Base-by-base conservation (phyloP, 2,797 vertebrate genomes). In the Crenuchus spilurus region DNA sequence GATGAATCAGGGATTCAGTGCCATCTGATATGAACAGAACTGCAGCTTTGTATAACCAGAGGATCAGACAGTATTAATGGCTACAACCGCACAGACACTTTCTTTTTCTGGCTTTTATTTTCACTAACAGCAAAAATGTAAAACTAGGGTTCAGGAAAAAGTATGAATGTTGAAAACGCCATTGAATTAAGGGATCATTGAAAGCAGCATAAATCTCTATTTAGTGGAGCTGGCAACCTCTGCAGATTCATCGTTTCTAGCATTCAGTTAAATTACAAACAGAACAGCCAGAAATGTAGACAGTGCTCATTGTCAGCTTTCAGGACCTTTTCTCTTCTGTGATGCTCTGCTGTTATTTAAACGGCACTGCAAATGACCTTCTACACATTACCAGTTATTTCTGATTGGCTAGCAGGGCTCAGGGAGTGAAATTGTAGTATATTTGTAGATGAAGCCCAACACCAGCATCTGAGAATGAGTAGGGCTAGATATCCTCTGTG, bases 11-110 rank as follows among this genome's bases (percentile, higher is more conserved):
- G 16, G 62, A 64, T 64, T 64, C 28, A 33, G n/a, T 33, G 42
- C 62, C 41, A 64, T 64, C 62, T 64, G 62, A 64, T 48, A 31
- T 30, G 41, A 41, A 18, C n/a, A 64, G 42, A 48, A 48, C 41
- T 28, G 39, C 60, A 48, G 62, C 42, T 48, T 64, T 48, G 41
- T 20, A 31, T 48, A 64, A 64, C 42, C 13, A 9, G 42, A 33
- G 42, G 62, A 64, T 64, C 62, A 39, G 26, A 46, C 16, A 1
- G 62, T 31, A 41, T 64, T 31, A 64, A 48, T 48, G 62, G 28
- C 42, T 48, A n/a, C 60, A 42, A n/a, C 14, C 44, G 18, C 22
- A 44, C 14, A 9, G 30, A 1, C 7, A 6, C 18, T 2, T 22
- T 6, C 11, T 51, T 44, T 57, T 33, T 9, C 14, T 28, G 22